A percentile compares a stretch with the other conserved stretches of the same genome.
These are phyloP conservation scores for Indicator indicator DNA, from an alignment of 2,113 vertebrate genomes.

Conservation along the genomic window DNA sequence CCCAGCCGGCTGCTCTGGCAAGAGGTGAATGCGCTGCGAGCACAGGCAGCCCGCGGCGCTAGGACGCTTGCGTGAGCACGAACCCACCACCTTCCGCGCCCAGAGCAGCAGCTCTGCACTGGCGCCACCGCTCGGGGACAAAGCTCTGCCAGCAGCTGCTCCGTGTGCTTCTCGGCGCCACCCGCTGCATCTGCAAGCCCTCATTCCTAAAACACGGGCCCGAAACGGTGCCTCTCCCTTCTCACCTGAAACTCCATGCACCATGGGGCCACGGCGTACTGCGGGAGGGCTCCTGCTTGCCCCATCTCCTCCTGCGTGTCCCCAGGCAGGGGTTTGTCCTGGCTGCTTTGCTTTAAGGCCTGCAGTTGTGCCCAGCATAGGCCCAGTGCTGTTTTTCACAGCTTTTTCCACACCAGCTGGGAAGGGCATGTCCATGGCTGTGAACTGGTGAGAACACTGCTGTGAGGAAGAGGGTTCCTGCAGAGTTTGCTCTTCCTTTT, in stretches of 20 bases:
- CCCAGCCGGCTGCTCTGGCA: slow-evolving; percentile 58
- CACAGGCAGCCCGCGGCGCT: slow-evolving; percentile 56
- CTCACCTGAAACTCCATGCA: background rate
- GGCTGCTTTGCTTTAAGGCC: no score
- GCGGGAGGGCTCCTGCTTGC: no score
- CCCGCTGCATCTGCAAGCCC: rapidly evolving
- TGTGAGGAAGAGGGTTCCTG: background rate
- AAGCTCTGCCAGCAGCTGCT: rapidly evolving
- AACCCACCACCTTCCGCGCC: rapidly evolving
- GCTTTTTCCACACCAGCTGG: rapidly evolving
- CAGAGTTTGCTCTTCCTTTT: rapidly evolving
- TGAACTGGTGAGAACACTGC: rapidly evolving
- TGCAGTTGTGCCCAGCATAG: rapidly evolving
- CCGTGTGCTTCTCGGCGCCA: rapidly evolving
- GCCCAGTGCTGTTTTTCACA: rapidly evolving
- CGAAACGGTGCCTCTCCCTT: rapidly evolving
- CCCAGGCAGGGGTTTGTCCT: background rate
- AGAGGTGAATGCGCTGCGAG: slow-evolving; percentile 66
- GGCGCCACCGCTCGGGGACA: rapidly evolving
- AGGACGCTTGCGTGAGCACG: slow-evolving; percentile 64
- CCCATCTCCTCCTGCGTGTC: rapidly evolving
- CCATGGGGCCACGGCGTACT: background rate
- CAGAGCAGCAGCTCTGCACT: rapidly evolving
- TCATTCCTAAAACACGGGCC: rapidly evolving
- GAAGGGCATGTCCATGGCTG: rapidly evolving